Evolutionary conservation across 2,113 vertebrate genomes (phyloP).

Genomic region (Myxocyprinus asiaticus): DNA sequence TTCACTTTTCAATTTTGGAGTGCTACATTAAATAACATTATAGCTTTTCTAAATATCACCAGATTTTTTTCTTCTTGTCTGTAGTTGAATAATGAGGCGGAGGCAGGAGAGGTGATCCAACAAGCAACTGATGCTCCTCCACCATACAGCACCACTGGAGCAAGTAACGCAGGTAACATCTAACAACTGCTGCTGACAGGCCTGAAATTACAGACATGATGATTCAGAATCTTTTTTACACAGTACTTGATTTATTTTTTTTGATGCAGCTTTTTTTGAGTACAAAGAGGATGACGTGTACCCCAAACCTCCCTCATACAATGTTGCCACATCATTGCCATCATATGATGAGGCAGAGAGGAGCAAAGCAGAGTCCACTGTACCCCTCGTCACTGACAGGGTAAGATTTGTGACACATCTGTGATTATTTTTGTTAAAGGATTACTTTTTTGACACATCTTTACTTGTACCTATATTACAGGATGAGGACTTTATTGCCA

Average conservation of each 20-base stretch:
- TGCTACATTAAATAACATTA: not conserved
- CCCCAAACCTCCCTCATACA: conserved; percentile 96
- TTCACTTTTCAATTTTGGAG: too few relatives aligned
- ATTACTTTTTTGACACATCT: not conserved
- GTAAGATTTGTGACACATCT: conserved; percentile 71
- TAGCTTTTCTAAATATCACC: not conserved
- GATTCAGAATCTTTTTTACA: not conserved
- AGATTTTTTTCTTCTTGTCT: not conserved
- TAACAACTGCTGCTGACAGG: not conserved
- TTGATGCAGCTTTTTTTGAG: conserved; percentile 84
- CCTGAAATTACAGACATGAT: not conserved
- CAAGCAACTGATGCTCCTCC: conserved; percentile 81
- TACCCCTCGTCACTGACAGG: conserved; percentile 87
- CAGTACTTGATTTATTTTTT: not conserved
- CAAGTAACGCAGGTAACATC: conserved; percentile 77
- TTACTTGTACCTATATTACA: conserved; percentile 55
- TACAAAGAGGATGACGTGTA: conserved; percentile 92
- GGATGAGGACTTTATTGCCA: conserved; percentile 94
- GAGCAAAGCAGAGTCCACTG: conserved; percentile 86
- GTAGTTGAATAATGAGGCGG: conserved; percentile 91
- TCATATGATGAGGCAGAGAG: conserved; percentile 96
- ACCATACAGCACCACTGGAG: conserved; percentile 89
- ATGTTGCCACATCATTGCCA: conserved; percentile 92
- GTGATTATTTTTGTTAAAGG: not conserved
- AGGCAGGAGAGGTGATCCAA: conserved; percentile 22